These are phyloP conservation scores for Ictalurus punctatus DNA, from an alignment of 2,113 vertebrate genomes.

Conservation along the genomic window DNA sequence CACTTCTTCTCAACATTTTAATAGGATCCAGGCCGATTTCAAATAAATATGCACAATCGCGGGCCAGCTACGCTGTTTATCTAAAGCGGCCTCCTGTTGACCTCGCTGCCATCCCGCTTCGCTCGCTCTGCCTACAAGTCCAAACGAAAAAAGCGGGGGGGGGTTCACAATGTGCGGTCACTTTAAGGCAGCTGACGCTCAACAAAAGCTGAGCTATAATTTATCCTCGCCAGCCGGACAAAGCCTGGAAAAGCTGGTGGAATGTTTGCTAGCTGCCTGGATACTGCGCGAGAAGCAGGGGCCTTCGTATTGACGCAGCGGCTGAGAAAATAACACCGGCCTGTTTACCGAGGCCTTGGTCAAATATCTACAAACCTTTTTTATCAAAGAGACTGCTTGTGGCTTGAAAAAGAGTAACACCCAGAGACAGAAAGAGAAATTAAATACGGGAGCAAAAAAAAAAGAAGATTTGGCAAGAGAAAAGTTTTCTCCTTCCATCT, in stretches of 20 bases:
- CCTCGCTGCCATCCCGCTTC: conserved; percentile 22
- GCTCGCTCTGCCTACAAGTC: conserved; percentile 18
- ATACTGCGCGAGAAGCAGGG: conserved; percentile 52
- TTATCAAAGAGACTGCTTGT: conserved; percentile 51
- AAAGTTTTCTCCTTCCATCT: conserved; percentile 39
- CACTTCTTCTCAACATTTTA: conserved; percentile 50
- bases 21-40: conserved; percentile 45
- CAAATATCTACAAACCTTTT: conserved; percentile 54
- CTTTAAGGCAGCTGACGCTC: conserved; percentile 54
- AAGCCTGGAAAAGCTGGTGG: conserved; percentile 59
- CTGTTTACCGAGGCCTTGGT: conserved; percentile 58
- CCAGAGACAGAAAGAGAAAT: conserved; percentile 30
- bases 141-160: background rate
- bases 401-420: conserved; percentile 34
- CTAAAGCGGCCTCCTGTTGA: conserved; percentile 38
- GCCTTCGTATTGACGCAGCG: conserved; percentile 58
- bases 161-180: conserved; percentile 40
- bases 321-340: conserved; percentile 62
- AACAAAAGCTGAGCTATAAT: conserved; percentile 62
- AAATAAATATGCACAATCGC: conserved; percentile 45
- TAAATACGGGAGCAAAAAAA: conserved; percentile 4
- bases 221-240: conserved; percentile 59
- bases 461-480: conserved; percentile 14
- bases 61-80: conserved; percentile 39
- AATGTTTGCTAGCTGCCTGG: conserved; percentile 65